Evolutionary conservation across 2,888 invertebrate species (phyloP), one percentile per base, ranked within the genome.

Genomic region (Euzetes globulus): DNA sequence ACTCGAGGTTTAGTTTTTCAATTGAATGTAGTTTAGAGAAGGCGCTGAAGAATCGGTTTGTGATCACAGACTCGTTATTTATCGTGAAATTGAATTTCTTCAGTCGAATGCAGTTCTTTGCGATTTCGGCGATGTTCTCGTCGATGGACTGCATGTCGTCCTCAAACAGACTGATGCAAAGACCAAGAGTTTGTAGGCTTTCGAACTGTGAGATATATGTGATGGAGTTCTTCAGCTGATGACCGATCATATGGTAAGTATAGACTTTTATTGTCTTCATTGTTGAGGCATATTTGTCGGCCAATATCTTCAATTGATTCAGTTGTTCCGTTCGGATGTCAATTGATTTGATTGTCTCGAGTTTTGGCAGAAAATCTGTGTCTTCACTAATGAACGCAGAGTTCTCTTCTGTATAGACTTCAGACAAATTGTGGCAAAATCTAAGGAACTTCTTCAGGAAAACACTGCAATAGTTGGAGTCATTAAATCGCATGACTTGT

Each of bases 391-490:
- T 37, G 22, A 70, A 70, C 3, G 41, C 70, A n/a, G 70, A 70
- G 17, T 70, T 70, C 17, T 70, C 70, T 47, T 70, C 70, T 1
- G 70, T 41, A 47, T 70, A 70, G 9, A 70, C 70, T 47, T 70
- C 70, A 22, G 22, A 47, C 15, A 70, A 1, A 47, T 70, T 70
- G 7, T 11, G 70, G 27, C 70, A 70, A 25, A 19, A 70, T 2
- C 22, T 22, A 13, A 70, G 47, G n/a, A 70, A 70, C 70, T 70
- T 70, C n/a, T 70, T 70, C 22, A 70, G 22, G 27, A 70, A 70
- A 45, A 47, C 70, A 70, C 70, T 70, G 70, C 70, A 70, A 70
- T 70, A 70, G 22, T 70, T 70, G 11, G 70, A 70, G 13, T 70
- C 70, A 70, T 70, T 70, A 17, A 70, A 47, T 4, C 70, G 70